Evolutionary conservation across 2,888 invertebrate genomes (phyloP).

Genomic region (Ormyrus labotus): DNA sequence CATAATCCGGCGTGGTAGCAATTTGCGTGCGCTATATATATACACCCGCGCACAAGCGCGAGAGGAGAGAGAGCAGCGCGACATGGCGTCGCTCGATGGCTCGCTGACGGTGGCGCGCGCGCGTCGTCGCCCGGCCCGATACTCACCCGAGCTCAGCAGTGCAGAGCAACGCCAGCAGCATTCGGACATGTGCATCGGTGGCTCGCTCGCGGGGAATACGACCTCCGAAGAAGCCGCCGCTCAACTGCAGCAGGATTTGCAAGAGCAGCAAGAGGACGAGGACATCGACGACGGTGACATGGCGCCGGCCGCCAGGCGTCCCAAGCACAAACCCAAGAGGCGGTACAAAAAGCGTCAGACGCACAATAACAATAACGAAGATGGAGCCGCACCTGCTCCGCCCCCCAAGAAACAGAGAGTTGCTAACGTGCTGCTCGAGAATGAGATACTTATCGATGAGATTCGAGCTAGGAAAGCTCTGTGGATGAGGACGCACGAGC

Average conservation of each 20-base stretch:
- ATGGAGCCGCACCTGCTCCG: too few species aligned
- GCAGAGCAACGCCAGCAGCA: slow-evolving; percentile 32
- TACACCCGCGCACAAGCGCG: background rate
- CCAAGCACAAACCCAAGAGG: slow-evolving; percentile 35
- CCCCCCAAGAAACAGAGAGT: slow-evolving; percentile 43
- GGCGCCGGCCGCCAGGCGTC: slow-evolving; percentile 34
- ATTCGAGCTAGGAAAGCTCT: slow-evolving; percentile 50
- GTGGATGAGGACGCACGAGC: slow-evolving; percentile 55
- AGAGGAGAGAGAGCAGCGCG: background rate
- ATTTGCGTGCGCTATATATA: too few species aligned
- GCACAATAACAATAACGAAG: background rate
- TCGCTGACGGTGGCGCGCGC: slow-evolving; percentile 47
- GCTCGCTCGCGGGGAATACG: background rate
- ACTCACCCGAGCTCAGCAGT: slow-evolving; percentile 47
- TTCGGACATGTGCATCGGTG: slow-evolving; percentile 48
- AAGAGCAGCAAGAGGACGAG: slow-evolving; percentile 9
- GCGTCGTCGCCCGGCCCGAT: slow-evolving; percentile 54
- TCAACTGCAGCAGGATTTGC: background rate
- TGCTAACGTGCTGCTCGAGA: slow-evolving; percentile 54
- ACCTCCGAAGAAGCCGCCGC: background rate
- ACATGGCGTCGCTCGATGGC: slow-evolving; percentile 50
- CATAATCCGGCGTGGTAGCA: too few species aligned
- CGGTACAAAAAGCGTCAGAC: slow-evolving; percentile 31
- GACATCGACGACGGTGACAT: slow-evolving; percentile 20
- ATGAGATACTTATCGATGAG: slow-evolving; percentile 57